phyloP scores from a whole-genome alignment of 2,113 vertebrate species.

The Butorides virescens region DNA sequence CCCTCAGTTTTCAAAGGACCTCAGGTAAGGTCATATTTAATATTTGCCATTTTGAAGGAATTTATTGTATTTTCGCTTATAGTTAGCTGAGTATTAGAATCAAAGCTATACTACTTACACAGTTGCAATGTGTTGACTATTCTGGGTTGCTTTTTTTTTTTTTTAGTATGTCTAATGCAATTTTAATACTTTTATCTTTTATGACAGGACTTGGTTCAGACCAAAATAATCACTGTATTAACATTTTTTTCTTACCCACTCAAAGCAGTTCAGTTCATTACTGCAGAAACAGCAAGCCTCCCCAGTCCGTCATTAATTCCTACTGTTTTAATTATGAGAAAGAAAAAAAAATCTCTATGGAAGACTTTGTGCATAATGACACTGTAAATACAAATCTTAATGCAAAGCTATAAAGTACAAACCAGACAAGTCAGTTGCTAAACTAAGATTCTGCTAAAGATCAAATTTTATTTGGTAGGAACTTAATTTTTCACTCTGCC shows the following conservation, averaged over 20 bases:
- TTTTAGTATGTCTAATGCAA: slow-evolving; percentile 17
- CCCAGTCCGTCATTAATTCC: slow-evolving; percentile 59
- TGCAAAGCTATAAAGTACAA: slow-evolving; percentile 33
- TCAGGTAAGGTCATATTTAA: not conserved
- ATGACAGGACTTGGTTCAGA: slow-evolving; percentile 52
- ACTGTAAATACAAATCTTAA: slow-evolving; percentile 58
- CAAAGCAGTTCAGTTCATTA: slow-evolving; percentile 66
- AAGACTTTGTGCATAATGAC: slow-evolving; percentile 64
- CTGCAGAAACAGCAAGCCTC: slow-evolving; percentile 60
- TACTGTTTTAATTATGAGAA: slow-evolving; percentile 70
- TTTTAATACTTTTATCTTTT: slow-evolving; percentile 62
- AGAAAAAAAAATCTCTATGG: slow-evolving; percentile 11
- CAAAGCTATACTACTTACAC: slow-evolving; percentile 20
- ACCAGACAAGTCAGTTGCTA: not conserved
- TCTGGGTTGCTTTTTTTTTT: not conserved
- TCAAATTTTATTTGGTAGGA: not conserved
- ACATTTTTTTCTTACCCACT: slow-evolving; percentile 52
- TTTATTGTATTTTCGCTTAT: not conserved
- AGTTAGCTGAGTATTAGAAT: slow-evolving; percentile 31
- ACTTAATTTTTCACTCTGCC: not conserved
- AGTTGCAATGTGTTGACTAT: not conserved
- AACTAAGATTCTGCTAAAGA: slow-evolving; percentile 9
- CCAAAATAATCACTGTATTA: slow-evolving; percentile 69
- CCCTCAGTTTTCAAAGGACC: not conserved
- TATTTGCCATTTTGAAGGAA: not conserved